Percentiles rank a stretch among this genome's conserved stretches.
Evolutionary conservation across 2,113 vertebrate genomes (phyloP).

Genomic region (Tympanuchus pallidicinctus): DNA sequence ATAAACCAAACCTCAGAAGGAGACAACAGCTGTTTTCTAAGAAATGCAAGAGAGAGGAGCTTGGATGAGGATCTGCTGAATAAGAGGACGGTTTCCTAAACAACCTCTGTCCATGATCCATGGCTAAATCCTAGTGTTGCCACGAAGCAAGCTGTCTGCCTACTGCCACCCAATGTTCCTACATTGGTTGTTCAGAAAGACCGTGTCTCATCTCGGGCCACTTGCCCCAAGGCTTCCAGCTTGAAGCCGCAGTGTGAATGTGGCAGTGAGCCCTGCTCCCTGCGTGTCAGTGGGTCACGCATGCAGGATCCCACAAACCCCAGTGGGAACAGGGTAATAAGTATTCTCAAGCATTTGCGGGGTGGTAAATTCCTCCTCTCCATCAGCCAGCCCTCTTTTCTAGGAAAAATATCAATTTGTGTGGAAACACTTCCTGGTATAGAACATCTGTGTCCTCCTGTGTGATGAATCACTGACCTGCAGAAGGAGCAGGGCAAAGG

Average conservation of each 20-base stretch:
- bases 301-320: neutral
- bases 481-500: slow-evolving; percentile 21
- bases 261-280: neutral
- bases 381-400: neutral
- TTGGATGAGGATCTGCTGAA: neutral
- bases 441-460: slow-evolving; percentile 53
- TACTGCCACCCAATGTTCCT: neutral
- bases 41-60: neutral
- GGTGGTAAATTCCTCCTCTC: neutral
- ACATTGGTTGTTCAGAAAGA: neutral
- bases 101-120: neutral
- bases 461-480: slow-evolving; percentile 53
- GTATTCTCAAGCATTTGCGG: neutral
- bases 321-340: neutral
- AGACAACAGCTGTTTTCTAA: neutral
- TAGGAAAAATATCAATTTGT: neutral
- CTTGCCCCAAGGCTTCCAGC: neutral
- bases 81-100: neutral
- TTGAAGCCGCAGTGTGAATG: neutral
- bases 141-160: neutral
- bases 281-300: accelerated
- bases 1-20: neutral
- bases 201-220: neutral
- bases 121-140: neutral
- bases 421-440: neutral